These are phyloP conservation scores for Papilio dardanus DNA, from an alignment of 1,140 invertebrate species.

Conservation along the genomic window DNA sequence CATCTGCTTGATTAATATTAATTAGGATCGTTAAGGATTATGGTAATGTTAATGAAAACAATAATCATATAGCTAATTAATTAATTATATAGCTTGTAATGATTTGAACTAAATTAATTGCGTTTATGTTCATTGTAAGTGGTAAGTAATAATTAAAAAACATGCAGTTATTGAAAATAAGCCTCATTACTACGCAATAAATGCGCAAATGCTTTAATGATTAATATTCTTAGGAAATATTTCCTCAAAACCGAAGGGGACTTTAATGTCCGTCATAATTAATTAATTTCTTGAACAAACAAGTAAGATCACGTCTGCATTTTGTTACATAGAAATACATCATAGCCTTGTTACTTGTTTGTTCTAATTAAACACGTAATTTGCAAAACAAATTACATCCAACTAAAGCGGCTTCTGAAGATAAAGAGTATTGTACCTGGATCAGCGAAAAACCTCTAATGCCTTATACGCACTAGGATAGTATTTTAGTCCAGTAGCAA, in stretches of 20 bases:
- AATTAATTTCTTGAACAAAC: not conserved
- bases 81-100: not conserved
- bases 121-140: no score
- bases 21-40: not conserved
- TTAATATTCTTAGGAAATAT: not conserved
- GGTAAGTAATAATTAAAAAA: not conserved
- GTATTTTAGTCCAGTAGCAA: no score
- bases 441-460: no score
- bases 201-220: no score
- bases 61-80: not conserved
- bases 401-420: no score
- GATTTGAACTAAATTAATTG: not conserved
- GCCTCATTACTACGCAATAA: no score
- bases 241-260: not conserved
- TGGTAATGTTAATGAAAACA: not conserved
- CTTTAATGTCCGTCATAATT: not conserved
- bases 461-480: no score
- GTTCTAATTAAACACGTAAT: not conserved
- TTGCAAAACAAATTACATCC: not conserved
- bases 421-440: no score
- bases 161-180: no score
- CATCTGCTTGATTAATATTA: not conserved
- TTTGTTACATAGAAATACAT: slow-evolving; percentile 11
- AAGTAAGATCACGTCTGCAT: slow-evolving; percentile 2
- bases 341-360: not conserved